Evolutionary conservation across 2,113 vertebrate species (phyloP).

Genomic region (Gymnogyps californianus): DNA sequence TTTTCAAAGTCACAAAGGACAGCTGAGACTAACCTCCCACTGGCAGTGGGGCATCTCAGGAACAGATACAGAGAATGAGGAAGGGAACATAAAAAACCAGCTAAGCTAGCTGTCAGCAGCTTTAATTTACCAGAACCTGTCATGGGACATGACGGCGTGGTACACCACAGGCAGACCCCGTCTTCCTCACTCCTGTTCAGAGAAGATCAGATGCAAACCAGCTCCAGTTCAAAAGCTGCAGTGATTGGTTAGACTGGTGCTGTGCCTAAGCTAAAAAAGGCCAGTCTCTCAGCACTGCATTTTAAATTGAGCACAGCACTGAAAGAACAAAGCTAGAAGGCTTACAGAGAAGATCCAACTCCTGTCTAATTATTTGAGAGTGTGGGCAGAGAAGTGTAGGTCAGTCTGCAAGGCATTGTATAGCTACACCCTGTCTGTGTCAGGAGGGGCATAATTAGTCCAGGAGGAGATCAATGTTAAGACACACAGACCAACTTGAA

Average conservation of each 20-base stretch:
- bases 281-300: neutral
- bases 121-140: neutral
- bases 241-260: neutral
- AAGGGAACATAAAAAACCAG: neutral
- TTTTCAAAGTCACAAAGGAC: neutral
- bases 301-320: neutral
- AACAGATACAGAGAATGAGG: neutral
- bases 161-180: neutral
- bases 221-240: neutral
- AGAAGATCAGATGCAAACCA: neutral
- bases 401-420: neutral
- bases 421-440: neutral
- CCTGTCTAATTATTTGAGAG: neutral
- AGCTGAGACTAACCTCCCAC: neutral
- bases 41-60: neutral
- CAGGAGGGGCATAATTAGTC: neutral
- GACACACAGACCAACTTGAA: neutral
- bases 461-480: neutral
- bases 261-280: neutral
- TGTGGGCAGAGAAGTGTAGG: neutral
- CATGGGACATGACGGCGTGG: neutral
- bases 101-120: neutral
- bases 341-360: neutral
- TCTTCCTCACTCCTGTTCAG: neutral
- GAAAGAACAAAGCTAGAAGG: neutral